A percentile compares a stretch with the other conserved stretches of the same genome.
phyloP scores from a whole-genome alignment of 1,140 invertebrate species.

The Eulimnadia texana region DNA sequence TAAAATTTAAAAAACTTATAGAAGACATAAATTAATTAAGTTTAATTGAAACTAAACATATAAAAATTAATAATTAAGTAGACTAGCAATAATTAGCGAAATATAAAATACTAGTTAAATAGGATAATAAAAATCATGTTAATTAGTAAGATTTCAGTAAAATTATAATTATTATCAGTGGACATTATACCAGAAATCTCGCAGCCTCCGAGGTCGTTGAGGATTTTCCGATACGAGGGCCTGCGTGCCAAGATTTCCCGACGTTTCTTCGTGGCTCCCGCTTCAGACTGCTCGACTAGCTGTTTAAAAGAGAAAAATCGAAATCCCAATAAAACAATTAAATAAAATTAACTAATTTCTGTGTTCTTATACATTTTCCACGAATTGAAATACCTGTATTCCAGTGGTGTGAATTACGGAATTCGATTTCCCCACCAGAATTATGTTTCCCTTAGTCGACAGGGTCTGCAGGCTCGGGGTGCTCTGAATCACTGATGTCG shows the following conservation, averaged over 20 bases:
- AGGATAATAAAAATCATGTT: background rate
- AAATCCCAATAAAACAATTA: too few relatives aligned
- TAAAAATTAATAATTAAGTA: background rate
- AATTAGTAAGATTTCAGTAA: background rate
- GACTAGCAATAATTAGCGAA: background rate
- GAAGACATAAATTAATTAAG: background rate
- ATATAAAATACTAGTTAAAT: too few relatives aligned
- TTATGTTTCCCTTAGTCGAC: slow-evolving; percentile 76
- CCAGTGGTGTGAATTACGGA: slow-evolving; percentile 71
- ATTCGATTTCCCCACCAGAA: slow-evolving; percentile 63
- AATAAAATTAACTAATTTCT: too few relatives aligned
- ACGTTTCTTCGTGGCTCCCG: slow-evolving; percentile 49
- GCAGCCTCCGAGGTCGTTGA: slow-evolving; percentile 81
- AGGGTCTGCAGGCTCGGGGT: slow-evolving; percentile 73
- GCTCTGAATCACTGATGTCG: slow-evolving; percentile 88
- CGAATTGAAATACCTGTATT: slow-evolving; percentile 12
- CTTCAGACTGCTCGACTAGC: slow-evolving; percentile 43
- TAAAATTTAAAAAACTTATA: too few relatives aligned
- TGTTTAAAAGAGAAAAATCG: slow-evolving; percentile 7
- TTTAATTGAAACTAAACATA: background rate
- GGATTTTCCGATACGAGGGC: slow-evolving; percentile 91
- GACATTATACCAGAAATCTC: slow-evolving; percentile 61
- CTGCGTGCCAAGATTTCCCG: slow-evolving; percentile 78
- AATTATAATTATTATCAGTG: background rate
- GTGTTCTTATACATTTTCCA: too few relatives aligned